Percentiles rank a stretch among this genome's conserved stretches.
These are phyloP conservation scores for Drosophila obscura DNA, from an alignment of 1,140 invertebrate genomes.

Conservation along the genomic window DNA sequence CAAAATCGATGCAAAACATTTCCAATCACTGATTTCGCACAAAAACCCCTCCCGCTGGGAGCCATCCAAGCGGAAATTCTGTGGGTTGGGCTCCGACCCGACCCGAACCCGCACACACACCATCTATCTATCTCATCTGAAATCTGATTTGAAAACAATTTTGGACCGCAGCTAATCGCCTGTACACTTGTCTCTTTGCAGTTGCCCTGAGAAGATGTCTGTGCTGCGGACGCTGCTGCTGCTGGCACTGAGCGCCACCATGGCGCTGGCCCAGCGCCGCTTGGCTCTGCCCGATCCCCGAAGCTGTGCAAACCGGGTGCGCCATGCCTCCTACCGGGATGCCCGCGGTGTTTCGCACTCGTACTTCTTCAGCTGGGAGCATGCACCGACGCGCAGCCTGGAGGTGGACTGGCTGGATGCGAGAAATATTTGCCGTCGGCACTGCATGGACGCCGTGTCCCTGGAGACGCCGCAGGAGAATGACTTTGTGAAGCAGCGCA, in stretches of 20 bases:
- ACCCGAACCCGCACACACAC: background rate
- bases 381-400: constrained; percentile 91
- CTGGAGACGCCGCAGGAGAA: constrained; percentile 95
- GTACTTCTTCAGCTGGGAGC: constrained; percentile 97
- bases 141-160: constrained; percentile 50
- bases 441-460: constrained; percentile 96
- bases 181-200: constrained; percentile 8
- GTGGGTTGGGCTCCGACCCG: constrained; percentile 34
- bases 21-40: constrained; percentile 79
- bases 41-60: constrained; percentile 32
- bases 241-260: constrained; percentile 87
- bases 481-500: constrained; percentile 94
- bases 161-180: constrained; percentile 10
- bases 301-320: constrained; percentile 93
- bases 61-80: constrained; percentile 68
- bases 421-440: constrained; percentile 94
- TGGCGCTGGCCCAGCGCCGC: constrained; percentile 91
- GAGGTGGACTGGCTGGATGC: constrained; percentile 96
- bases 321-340: constrained; percentile 93
- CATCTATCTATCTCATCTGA: constrained; percentile 20
- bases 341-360: constrained; percentile 93
- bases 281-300: constrained; percentile 93
- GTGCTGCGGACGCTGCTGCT: constrained; percentile 84
- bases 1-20: constrained; percentile 70
- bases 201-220: constrained; percentile 52